phyloP scores from a whole-genome alignment of 2,888 invertebrate species.

The Hymenopus coronatus region DNA sequence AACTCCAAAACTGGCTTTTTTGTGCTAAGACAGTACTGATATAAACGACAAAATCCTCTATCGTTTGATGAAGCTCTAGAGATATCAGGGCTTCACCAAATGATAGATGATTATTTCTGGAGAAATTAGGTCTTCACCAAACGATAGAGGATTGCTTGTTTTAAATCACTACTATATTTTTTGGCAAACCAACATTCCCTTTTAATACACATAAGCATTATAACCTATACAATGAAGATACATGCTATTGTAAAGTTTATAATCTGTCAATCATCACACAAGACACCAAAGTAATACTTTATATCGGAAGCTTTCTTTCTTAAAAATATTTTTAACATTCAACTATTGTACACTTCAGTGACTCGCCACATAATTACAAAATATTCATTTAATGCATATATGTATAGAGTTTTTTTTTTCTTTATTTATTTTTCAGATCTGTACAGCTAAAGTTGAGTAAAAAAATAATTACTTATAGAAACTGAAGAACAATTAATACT shows the following conservation, averaged over 20 bases:
- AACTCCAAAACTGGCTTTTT: too few species aligned
- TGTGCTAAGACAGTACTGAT: too few species aligned
- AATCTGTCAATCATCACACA: conserved; percentile 19
- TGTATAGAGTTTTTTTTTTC: neutral
- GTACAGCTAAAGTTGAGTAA: neutral
- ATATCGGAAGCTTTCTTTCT: conserved; percentile 5
- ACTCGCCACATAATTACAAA: conserved; percentile 6
- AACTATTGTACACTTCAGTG: neutral
- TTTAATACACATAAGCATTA: conserved; percentile 11
- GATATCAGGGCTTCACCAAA: too few species aligned
- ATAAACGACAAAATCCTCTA: too few species aligned
- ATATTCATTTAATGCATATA: neutral
- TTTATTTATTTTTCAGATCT: neutral
- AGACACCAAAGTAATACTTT: conserved; percentile 17
- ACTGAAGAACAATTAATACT: conserved; percentile 2
- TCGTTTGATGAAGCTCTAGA: too few species aligned
- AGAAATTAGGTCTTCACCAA: too few species aligned
- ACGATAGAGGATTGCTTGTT: too few species aligned
- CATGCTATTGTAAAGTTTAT: conserved; percentile 24
- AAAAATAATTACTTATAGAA: conserved; percentile 8
- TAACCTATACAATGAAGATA: conserved; percentile 22
- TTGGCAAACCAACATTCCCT: conserved; percentile 12
- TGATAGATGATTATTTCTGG: too few species aligned
- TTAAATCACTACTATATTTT: too few species aligned
- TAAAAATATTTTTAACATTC: conserved; percentile 11